A percentile compares a stretch with the other conserved stretches of the same genome.
These are phyloP conservation scores for Phodopus roborovskii DNA, from an alignment of 2,113 vertebrate species.

Conservation along the genomic window DNA sequence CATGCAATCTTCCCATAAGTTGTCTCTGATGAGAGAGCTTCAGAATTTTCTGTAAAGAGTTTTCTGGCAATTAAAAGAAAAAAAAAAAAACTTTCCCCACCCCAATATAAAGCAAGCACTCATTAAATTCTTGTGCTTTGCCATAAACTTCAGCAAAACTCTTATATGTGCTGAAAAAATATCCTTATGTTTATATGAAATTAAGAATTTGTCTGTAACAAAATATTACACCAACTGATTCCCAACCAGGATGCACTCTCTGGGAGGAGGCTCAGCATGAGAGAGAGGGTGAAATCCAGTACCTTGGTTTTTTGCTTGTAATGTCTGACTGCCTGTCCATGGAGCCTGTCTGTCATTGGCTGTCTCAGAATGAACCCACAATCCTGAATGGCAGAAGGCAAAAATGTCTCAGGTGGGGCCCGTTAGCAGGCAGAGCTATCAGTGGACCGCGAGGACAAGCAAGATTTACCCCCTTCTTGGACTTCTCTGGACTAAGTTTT, in stretches of 20 bases:
- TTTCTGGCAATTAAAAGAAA: background rate
- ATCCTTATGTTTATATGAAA: background rate
- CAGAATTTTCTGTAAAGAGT: background rate
- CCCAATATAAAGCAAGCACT: background rate
- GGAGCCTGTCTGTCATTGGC: fast-evolving
- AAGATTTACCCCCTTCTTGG: background rate
- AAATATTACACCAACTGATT: background rate
- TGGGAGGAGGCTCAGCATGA: too few species aligned
- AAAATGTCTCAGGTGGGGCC: too few species aligned
- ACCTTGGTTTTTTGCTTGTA: background rate
- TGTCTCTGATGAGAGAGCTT: background rate
- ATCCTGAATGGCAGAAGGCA: background rate
- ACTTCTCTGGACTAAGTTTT: background rate
- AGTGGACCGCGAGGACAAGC: too few species aligned
- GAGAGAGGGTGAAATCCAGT: background rate
- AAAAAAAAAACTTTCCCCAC: background rate
- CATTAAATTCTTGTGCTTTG: background rate
- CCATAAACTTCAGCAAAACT: background rate
- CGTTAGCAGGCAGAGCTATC: background rate
- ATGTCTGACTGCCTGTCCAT: background rate
- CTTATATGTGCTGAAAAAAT: background rate
- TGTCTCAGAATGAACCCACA: background rate
- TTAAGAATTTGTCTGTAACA: background rate
- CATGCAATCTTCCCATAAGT: background rate
- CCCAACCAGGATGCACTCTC: background rate